phyloP scores from a whole-genome alignment of 1,140 invertebrate genomes.

The Maniola jurtina region DNA sequence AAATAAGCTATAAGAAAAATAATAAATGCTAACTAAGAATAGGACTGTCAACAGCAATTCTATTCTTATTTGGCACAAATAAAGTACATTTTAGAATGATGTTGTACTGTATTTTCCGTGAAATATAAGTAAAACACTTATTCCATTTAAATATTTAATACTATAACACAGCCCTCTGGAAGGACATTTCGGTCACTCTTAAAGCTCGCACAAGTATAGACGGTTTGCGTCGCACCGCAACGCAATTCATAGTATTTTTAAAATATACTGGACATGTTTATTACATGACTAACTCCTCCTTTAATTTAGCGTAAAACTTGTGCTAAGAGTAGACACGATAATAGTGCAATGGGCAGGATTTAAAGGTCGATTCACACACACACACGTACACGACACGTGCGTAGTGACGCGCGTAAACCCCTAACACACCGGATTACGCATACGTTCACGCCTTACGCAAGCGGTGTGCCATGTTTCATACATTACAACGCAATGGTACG shows the following conservation, averaged over 20 bases:
- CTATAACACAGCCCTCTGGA: constrained; percentile 56
- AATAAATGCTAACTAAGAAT: constrained; percentile 13
- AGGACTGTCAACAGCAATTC: background rate
- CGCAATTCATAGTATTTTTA: background rate
- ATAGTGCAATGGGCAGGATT: no score
- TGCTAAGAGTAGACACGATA: no score
- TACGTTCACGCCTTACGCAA: no score
- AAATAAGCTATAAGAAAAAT: constrained; percentile 19
- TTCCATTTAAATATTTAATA: constrained; percentile 32
- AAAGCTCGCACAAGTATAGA: constrained; percentile 8
- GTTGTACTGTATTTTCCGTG: constrained; percentile 6
- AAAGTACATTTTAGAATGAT: constrained; percentile 3
- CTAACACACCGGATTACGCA: no score
- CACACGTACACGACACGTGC: no score
- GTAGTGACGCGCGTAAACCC: no score
- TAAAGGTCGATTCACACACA: no score
- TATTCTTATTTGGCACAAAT: background rate
- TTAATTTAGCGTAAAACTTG: no score
- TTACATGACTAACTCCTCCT: background rate
- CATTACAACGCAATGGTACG: no score
- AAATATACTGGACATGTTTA: background rate
- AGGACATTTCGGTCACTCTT: constrained; percentile 42
- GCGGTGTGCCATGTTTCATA: no score
- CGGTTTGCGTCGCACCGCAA: background rate
- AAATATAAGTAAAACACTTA: constrained; percentile 21